Conservation (phyloP, 2,888 invertebrate species). For the Apodemia mormo region DNA sequence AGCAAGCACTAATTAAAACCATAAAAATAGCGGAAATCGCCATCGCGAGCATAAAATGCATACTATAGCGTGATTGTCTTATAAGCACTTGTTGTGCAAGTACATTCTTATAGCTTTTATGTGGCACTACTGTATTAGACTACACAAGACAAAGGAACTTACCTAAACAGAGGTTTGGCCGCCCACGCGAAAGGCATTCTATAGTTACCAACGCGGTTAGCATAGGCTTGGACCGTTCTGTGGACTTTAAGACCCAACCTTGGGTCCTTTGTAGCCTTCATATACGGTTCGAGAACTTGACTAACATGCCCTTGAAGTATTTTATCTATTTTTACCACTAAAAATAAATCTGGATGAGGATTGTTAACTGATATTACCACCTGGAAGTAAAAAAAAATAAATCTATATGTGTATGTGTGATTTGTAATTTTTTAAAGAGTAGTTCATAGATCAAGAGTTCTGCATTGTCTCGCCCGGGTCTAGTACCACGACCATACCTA, state of each 20-base stretch:
- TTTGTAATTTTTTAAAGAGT: no score
- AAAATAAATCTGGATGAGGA: slow-evolving; percentile 94
- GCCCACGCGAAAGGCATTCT: slow-evolving; percentile 99
- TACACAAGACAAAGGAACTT: slow-evolving; percentile 28
- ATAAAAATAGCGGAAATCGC: no score
- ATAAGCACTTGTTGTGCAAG: no score
- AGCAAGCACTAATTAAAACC: no score
- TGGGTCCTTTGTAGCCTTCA: slow-evolving; percentile 90
- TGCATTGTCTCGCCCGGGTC: no score
- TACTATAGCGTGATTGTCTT: no score
- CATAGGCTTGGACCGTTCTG: slow-evolving; percentile 89
- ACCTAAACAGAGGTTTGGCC: slow-evolving; percentile 91
- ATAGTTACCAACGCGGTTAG: slow-evolving; percentile 92
- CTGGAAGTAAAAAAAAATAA: slow-evolving; percentile 64
- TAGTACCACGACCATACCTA: no score
- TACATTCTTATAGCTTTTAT: no score
- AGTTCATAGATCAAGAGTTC: no score
- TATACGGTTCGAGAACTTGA: slow-evolving; percentile 92
- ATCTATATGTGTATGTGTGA: no score
- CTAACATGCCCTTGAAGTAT: slow-evolving; percentile 94
- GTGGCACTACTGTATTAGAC: no score
- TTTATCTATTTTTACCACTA: slow-evolving; percentile 96
- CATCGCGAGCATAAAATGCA: no score
- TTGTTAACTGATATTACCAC: slow-evolving; percentile 94
- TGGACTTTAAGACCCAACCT: slow-evolving; percentile 90